Evolutionary conservation across 2,888 invertebrate genomes (phyloP), one percentile per base, ranked within the genome.

Genomic region (Incurvaria masculella): DNA sequence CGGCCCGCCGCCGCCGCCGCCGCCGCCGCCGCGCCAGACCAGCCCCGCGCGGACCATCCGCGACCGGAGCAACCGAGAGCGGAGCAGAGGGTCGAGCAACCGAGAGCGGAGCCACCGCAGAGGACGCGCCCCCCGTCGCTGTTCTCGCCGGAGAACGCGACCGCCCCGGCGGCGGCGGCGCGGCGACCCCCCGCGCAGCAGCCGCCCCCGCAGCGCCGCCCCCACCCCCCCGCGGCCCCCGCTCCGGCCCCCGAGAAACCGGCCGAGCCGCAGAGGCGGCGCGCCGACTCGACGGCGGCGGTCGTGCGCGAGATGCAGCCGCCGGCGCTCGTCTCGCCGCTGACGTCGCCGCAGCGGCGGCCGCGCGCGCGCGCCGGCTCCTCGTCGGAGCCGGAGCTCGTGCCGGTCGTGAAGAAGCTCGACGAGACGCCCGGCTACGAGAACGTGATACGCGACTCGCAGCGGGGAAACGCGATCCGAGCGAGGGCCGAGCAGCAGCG

Each of bases 71-170:
- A 42, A 14, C 56, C 65, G 49, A 52, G 57, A 42, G 54, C 60
- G 2, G 54, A 57, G 6, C 45, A 52, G n/a, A n/a, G n/a, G n/a
- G n/a, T n/a, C n/a, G n/a, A n/a, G 2, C 49, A 55, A 4, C 51
- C 39, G 52, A 3, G 63, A 62, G 51, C 55, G 54, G 3, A 60
- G 51, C 14, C 57, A 62, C 16, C 10, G 26, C 69, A 66, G 47
- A 59, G 72, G 38, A 79, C 80, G 18, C 69, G 82, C 44, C 80
- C 81, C 2, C 82, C 81, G 0, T 86, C 87, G 14, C 61, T 87
- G 26, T 87, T 87, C 62, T 86, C 86, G 2, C 86, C 87, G 0
- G 86, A 86, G 52, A 84, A 83, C 51, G 72, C 65, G 0, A 73
- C 72, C 1, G 74, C 81, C 0, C 80, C 83, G 5, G 63, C 68